These are phyloP conservation scores for Pelecanoides urinatrix DNA, from an alignment of 2,113 vertebrate species.

Conservation along the genomic window DNA sequence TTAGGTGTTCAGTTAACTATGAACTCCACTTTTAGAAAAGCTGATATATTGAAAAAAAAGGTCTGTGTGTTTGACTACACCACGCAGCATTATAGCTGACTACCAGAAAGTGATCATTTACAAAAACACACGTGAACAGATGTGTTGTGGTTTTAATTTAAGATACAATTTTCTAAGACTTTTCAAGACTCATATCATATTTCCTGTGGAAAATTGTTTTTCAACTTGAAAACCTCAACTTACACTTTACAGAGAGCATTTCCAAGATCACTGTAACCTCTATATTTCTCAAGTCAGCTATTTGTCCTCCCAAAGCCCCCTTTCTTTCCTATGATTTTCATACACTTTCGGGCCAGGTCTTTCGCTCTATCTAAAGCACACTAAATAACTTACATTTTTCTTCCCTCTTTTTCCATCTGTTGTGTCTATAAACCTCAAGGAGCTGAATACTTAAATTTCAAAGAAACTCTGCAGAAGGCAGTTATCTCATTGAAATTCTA, in stretches of 20 bases:
- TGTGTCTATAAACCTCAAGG: not conserved
- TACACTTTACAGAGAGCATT: not conserved
- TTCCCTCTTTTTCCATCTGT: not conserved
- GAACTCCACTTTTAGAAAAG: not conserved
- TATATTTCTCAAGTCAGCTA: not conserved
- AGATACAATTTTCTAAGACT: not conserved
- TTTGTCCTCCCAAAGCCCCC: not conserved
- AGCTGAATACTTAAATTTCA: not conserved
- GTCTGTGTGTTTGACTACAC: not conserved
- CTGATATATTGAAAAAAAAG: not conserved
- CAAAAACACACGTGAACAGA: not conserved
- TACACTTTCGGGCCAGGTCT: not conserved
- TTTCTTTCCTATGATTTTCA: not conserved
- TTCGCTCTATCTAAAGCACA: not conserved
- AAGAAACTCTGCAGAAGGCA: not conserved
- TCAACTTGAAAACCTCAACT: conserved; percentile 25
- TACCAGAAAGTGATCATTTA: not conserved
- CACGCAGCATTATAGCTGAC: not conserved
- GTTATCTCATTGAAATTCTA: not conserved
- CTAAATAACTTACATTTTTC: not conserved
- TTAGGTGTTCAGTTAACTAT: not conserved
- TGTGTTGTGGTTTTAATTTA: not conserved
- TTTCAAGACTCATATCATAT: not conserved
- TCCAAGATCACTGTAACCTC: not conserved
- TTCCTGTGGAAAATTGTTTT: not conserved